A percentile compares a stretch with the other conserved stretches of the same genome.
Evolutionary conservation across 2,113 vertebrate genomes (phyloP).

Genomic region (Xerus inauris): DNA sequence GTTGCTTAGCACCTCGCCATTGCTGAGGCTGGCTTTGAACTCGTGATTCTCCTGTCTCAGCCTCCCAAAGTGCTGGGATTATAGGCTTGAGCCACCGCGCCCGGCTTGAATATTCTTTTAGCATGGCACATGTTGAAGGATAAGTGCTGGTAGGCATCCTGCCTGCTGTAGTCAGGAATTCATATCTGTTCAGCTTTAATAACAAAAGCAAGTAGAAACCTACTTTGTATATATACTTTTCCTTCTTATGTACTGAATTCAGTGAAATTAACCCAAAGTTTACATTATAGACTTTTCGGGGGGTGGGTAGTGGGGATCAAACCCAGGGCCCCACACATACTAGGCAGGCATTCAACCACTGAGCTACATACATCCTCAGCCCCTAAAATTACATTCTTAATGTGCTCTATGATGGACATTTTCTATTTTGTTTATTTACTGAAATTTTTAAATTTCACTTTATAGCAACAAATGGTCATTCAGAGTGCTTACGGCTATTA

Average conservation of each 20-base stretch:
- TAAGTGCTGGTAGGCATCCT: neutral
- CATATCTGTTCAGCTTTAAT: neutral
- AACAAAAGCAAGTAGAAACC: neutral
- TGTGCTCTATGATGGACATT: slow-evolving; percentile 24
- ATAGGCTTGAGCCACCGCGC: too few relatives aligned
- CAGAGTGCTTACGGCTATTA: slow-evolving; percentile 96
- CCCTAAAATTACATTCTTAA: slow-evolving; percentile 18
- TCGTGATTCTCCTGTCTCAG: too few relatives aligned
- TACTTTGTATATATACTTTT: neutral
- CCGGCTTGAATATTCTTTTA: neutral
- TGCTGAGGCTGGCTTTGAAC: too few relatives aligned
- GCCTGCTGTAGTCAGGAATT: neutral
- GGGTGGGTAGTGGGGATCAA: too few relatives aligned
- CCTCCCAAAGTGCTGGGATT: too few relatives aligned
- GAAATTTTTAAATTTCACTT: slow-evolving; percentile 63
- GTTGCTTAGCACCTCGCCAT: too few relatives aligned
- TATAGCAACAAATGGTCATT: slow-evolving; percentile 97
- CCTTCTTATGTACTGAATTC: slow-evolving; percentile 30
- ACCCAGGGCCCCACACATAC: too few relatives aligned
- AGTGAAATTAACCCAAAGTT: neutral
- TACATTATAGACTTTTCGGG: neutral
- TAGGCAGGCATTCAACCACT: too few relatives aligned
- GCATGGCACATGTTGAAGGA: neutral
- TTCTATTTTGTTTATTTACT: slow-evolving; percentile 43
- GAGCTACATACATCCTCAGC: too few relatives aligned